These are phyloP conservation scores for Cavia porcellus DNA, from an alignment of 2,113 vertebrate genomes.

Conservation along the genomic window DNA sequence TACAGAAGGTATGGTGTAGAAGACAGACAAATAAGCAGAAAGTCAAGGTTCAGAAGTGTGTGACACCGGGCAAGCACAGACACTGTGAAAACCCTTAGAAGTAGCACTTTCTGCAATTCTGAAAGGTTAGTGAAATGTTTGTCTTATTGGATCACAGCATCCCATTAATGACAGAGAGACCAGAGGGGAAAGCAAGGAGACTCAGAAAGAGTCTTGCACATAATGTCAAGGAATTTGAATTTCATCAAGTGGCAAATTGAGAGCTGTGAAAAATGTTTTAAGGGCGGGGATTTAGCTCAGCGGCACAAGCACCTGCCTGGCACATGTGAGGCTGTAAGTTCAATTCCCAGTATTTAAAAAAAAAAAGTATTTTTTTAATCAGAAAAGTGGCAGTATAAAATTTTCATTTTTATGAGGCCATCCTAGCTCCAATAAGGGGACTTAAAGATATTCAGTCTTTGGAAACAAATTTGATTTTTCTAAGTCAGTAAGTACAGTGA, in stretches of 20 bases:
- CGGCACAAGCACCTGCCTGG: too few species aligned
- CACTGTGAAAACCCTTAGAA: background rate
- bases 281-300: background rate
- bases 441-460: background rate
- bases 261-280: background rate
- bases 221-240: background rate
- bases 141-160: background rate
- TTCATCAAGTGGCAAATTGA: background rate
- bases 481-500: background rate
- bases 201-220: background rate
- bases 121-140: background rate
- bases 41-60: conserved; percentile 25
- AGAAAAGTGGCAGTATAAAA: background rate
- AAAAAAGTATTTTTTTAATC: background rate
- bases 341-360: too few species aligned
- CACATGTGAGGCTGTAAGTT: too few species aligned
- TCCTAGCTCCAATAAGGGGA: background rate
- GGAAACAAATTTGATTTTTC: background rate
- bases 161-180: background rate
- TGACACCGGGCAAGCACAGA: background rate
- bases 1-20: background rate
- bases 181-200: background rate
- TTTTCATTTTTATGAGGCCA: conserved; percentile 19
- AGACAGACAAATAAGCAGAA: background rate
- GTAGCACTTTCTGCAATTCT: background rate